phyloP scores from a whole-genome alignment of 2,797 vertebrate genomes.

The Rhabdophis nuchalis region DNA sequence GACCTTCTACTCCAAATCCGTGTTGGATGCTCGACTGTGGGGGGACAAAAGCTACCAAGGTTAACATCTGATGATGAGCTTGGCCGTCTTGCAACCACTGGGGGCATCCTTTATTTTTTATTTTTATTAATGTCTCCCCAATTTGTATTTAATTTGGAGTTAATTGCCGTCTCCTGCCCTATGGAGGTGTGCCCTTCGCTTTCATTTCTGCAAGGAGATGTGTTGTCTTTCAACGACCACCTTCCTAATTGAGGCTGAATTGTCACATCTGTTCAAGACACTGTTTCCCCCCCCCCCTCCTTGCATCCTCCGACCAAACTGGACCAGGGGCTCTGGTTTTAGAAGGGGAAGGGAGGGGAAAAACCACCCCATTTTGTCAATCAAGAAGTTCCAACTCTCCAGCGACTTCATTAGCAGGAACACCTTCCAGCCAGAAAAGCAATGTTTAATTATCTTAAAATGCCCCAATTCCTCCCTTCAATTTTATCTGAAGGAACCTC shows the following conservation, averaged over 20 bases:
- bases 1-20: too few species aligned
- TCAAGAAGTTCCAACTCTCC: slow-evolving; percentile 61
- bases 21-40: not conserved
- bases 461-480: slow-evolving; percentile 13
- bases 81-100: not conserved
- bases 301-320: not conserved
- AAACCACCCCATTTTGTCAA: slow-evolving; percentile 24
- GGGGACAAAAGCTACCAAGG: not conserved
- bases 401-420: slow-evolving; percentile 66
- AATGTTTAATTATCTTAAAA: not conserved
- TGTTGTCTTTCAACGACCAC: not conserved
- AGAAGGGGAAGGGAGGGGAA: not conserved
- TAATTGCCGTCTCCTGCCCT: not conserved
- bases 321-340: not conserved
- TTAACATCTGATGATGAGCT: not conserved
- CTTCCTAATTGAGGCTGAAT: not conserved
- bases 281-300: too few species aligned
- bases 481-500: slow-evolving; percentile 39
- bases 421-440: slow-evolving; percentile 53
- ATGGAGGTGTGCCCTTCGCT: too few species aligned
- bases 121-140: not conserved
- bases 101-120: not conserved
- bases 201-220: not conserved
- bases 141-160: not conserved
- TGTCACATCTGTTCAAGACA: not conserved